Evolutionary conservation across 2,113 vertebrate species (phyloP).

Genomic region (Dissostichus mawsoni): DNA sequence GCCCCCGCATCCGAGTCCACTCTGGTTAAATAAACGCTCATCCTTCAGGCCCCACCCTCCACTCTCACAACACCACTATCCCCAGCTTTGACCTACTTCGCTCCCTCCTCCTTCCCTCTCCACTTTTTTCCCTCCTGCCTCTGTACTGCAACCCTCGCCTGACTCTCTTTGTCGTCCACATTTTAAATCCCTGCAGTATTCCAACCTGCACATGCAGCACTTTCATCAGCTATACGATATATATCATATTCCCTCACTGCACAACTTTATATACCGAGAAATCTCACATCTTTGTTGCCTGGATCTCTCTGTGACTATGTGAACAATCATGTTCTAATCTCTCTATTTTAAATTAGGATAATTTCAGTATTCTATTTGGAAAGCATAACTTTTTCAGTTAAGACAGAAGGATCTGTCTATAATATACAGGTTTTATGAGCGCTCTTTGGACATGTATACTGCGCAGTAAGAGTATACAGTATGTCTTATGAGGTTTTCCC

Average conservation of each 20-base stretch:
- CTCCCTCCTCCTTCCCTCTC: conserved; percentile 25
- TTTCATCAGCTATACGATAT: conserved; percentile 28
- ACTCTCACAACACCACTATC: conserved; percentile 34
- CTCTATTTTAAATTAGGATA: too few relatives aligned
- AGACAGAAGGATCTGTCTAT: too few relatives aligned
- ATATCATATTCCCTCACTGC: conserved; percentile 18
- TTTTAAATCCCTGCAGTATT: conserved; percentile 54
- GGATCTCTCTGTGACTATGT: background rate
- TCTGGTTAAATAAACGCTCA: conserved; percentile 68
- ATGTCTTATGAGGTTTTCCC: too few relatives aligned
- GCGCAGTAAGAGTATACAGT: too few relatives aligned
- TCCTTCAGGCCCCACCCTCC: conserved; percentile 5
- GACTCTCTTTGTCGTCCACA: conserved; percentile 9
- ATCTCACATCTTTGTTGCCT: background rate
- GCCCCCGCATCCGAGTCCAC: conserved; percentile 43
- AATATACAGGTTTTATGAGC: too few relatives aligned
- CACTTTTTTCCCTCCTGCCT: conserved; percentile 8
- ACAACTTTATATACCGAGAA: background rate
- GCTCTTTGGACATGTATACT: too few relatives aligned
- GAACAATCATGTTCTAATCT: too few relatives aligned
- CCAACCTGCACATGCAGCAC: conserved; percentile 56
- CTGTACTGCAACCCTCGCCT: conserved; percentile 48
- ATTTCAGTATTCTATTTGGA: too few relatives aligned
- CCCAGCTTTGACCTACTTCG: conserved; percentile 71
- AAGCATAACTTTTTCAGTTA: too few relatives aligned